These are phyloP conservation scores for Agriopis leucophaearia DNA, from an alignment of 2,888 invertebrate genomes.

Conservation along the genomic window DNA sequence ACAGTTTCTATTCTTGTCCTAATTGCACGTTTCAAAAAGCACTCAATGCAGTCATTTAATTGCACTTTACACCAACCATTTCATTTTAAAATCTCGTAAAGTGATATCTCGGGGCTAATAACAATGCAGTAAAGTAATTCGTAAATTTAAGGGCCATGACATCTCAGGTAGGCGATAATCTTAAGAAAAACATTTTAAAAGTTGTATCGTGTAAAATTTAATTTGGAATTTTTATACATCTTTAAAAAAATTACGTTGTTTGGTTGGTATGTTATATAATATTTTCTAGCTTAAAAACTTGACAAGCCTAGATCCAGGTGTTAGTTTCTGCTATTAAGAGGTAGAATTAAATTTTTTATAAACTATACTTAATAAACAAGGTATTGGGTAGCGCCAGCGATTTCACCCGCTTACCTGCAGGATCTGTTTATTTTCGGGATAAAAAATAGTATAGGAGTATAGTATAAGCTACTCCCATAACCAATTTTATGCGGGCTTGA, in stretches of 20 bases:
- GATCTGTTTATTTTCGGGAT: too few relatives aligned
- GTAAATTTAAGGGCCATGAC: conserved; percentile 27
- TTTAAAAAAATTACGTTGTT: neutral
- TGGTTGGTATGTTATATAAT: neutral
- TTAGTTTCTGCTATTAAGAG: neutral
- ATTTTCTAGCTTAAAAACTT: neutral
- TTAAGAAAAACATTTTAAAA: conserved; percentile 6
- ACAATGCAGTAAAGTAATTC: conserved; percentile 29
- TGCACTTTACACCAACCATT: conserved; percentile 23
- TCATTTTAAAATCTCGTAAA: conserved; percentile 28
- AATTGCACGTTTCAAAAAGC: neutral
- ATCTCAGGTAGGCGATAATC: conserved; percentile 27
- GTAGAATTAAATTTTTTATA: too few relatives aligned
- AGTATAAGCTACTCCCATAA: too few relatives aligned
- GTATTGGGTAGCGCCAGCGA: too few relatives aligned
- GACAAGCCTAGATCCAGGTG: neutral
- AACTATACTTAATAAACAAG: too few relatives aligned
- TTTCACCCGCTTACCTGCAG: too few relatives aligned
- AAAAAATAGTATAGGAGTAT: too few relatives aligned
- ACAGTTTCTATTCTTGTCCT: too few relatives aligned
- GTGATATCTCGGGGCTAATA: conserved; percentile 16
- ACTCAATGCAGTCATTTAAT: conserved; percentile 29
- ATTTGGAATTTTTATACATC: neutral
- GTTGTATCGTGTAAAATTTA: neutral
- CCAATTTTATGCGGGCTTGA: too few relatives aligned